Percentiles rank a stretch among this genome's conserved stretches.
phyloP scores from a whole-genome alignment of 1,140 invertebrate genomes.

The Drosophila sp. region DNA sequence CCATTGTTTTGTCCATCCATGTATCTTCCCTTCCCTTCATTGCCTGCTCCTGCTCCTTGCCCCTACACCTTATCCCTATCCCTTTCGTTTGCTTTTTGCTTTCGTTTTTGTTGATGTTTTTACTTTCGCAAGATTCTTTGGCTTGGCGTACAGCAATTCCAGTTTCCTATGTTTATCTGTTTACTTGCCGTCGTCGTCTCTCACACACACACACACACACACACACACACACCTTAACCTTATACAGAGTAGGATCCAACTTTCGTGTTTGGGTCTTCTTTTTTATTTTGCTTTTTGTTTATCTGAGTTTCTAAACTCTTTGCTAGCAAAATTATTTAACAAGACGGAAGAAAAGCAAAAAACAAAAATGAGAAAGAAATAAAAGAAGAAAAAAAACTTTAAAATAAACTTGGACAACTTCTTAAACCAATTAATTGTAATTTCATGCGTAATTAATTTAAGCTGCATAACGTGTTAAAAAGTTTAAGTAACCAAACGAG shows the following conservation, averaged over 20 bases:
- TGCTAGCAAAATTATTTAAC: slow-evolving; percentile 28
- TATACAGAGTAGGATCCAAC: neutral
- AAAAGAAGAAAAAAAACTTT: slow-evolving; percentile 51
- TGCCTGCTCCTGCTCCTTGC: neutral
- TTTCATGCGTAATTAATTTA: slow-evolving; percentile 79
- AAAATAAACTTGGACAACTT: slow-evolving; percentile 71
- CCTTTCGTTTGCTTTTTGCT: slow-evolving; percentile 27
- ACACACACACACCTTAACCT: neutral
- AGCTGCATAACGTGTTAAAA: slow-evolving; percentile 72
- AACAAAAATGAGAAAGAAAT: neutral
- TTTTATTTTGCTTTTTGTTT: slow-evolving; percentile 63
- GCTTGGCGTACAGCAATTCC: slow-evolving; percentile 30
- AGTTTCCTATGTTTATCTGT: slow-evolving; percentile 53
- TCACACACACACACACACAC: neutral
- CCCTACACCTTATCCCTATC: neutral
- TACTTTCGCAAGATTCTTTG: slow-evolving; percentile 67
- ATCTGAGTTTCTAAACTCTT: slow-evolving; percentile 72
- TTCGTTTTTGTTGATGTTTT: slow-evolving; percentile 75
- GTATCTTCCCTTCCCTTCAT: slow-evolving; percentile 6
- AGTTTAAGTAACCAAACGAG: slow-evolving; percentile 37
- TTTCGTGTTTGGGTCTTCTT: neutral
- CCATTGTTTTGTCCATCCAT: slow-evolving; percentile 60
- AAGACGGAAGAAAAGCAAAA: neutral
- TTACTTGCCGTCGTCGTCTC: slow-evolving; percentile 40
- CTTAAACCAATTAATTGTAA: slow-evolving; percentile 79